Evolutionary conservation across 2,113 vertebrate genomes (phyloP).

Genomic region (Petrocephalus microphthalmus): DNA sequence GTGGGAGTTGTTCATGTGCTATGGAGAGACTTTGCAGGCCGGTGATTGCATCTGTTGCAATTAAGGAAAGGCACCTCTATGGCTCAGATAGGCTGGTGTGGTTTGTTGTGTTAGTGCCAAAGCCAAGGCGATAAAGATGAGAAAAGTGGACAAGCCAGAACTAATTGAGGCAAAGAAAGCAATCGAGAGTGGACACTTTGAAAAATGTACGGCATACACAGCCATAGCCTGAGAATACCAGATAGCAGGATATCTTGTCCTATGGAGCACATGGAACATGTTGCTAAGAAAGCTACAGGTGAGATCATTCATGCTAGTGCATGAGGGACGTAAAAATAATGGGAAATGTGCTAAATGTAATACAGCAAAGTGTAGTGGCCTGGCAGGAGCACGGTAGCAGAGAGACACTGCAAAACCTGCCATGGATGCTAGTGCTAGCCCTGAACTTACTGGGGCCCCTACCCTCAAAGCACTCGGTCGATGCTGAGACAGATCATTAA

Average conservation of each 20-base stretch:
- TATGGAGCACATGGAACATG: neutral
- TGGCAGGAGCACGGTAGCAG: neutral
- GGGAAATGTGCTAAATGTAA: constrained; percentile 29
- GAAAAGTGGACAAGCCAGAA: constrained; percentile 26
- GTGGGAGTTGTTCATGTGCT: neutral
- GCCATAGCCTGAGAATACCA: constrained; percentile 12
- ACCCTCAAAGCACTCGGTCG: neutral
- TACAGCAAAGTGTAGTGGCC: constrained; percentile 1
- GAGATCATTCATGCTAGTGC: constrained; percentile 10
- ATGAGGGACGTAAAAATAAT: constrained; percentile 24
- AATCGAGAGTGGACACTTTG: constrained; percentile 22
- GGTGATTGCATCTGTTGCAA: neutral
- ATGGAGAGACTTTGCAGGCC: constrained; percentile 20
- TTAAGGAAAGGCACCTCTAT: constrained; percentile 4
- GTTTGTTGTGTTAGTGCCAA: constrained; percentile 24
- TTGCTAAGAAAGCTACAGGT: constrained; percentile 15
- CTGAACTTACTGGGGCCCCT: neutral
- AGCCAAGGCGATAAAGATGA: constrained; percentile 16
- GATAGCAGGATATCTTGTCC: constrained; percentile 6
- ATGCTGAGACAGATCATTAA: neutral
- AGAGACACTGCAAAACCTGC: neutral
- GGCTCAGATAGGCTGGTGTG: constrained; percentile 28
- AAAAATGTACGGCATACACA: constrained; percentile 19
- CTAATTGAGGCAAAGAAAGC: constrained; percentile 17
- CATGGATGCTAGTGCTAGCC: neutral